These are phyloP conservation scores for Ceratosolen fusciceps DNA, from an alignment of 1,140 invertebrate species.

Conservation along the genomic window DNA sequence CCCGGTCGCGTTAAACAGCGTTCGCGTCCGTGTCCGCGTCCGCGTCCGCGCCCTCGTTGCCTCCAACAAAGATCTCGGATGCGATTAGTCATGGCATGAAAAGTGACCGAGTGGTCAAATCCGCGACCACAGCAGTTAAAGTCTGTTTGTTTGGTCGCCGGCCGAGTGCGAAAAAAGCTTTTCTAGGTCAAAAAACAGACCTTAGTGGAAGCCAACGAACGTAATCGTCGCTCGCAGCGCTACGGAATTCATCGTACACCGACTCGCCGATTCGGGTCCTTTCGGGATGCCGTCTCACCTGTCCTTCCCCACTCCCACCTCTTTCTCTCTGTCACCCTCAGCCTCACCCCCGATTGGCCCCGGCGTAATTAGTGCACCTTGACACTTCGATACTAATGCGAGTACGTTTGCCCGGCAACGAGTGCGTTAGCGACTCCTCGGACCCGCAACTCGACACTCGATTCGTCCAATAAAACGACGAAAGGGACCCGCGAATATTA, in stretches of 20 bases:
- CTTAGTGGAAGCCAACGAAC: background rate
- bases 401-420: too few relatives aligned
- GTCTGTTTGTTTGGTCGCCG: background rate
- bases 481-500: too few relatives aligned
- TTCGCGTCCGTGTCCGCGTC: too few relatives aligned
- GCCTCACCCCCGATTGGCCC: too few relatives aligned
- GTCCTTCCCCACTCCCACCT: background rate
- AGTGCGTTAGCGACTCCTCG: too few relatives aligned
- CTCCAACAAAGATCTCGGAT: background rate
- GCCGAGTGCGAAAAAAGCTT: background rate
- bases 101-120: conserved; percentile 6
- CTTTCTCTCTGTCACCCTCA: background rate
- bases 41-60: background rate
- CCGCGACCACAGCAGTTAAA: background rate
- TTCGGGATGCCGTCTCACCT: too few relatives aligned
- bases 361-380: too few relatives aligned
- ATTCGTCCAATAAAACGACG: too few relatives aligned
- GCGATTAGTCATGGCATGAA: background rate
- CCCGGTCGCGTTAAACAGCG: background rate
- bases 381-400: too few relatives aligned
- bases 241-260: background rate
- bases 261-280: background rate
- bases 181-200: conserved; percentile 45
- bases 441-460: too few relatives aligned
- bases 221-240: background rate